phyloP scores from a whole-genome alignment of 2,888 invertebrate species.

The Pseudanteris insignis region DNA sequence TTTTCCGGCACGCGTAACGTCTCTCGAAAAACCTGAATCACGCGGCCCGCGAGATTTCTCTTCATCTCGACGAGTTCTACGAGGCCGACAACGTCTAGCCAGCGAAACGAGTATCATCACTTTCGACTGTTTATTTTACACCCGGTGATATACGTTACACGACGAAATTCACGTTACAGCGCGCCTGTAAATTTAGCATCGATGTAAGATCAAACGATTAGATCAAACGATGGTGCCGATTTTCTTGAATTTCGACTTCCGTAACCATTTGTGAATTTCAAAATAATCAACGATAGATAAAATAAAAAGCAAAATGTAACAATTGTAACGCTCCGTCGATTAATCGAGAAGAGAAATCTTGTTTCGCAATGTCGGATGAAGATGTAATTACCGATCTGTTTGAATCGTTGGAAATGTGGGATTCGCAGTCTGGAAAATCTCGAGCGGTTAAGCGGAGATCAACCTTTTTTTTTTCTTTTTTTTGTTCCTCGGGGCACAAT shows the following conservation, averaged over 20 bases:
- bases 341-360: conserved; percentile 23
- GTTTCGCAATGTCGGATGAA: conserved; percentile 29
- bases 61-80: conserved; percentile 26
- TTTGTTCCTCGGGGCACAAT: no score
- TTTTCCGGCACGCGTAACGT: conserved; percentile 24
- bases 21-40: conserved; percentile 32
- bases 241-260: no score
- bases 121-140: conserved; percentile 30
- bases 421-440: conserved; percentile 10
- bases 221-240: background rate
- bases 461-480: no score
- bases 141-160: conserved; percentile 6
- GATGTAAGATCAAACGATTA: no score
- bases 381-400: conserved; percentile 23
- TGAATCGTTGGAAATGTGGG: conserved; percentile 1
- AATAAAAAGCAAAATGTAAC: conserved; percentile 7
- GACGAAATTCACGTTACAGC: background rate
- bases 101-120: conserved; percentile 27
- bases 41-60: conserved; percentile 32
- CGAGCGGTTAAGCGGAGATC: no score
- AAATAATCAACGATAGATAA: no score
- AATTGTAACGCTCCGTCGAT: conserved; percentile 6
- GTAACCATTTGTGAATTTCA: conserved; percentile 9
- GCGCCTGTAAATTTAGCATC: no score
- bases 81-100: conserved; percentile 30